A percentile compares a stretch with the other conserved stretches of the same genome.
Evolutionary conservation across 2,113 vertebrate genomes (phyloP).

Genomic region (Brachyhypopomus gauderio): DNA sequence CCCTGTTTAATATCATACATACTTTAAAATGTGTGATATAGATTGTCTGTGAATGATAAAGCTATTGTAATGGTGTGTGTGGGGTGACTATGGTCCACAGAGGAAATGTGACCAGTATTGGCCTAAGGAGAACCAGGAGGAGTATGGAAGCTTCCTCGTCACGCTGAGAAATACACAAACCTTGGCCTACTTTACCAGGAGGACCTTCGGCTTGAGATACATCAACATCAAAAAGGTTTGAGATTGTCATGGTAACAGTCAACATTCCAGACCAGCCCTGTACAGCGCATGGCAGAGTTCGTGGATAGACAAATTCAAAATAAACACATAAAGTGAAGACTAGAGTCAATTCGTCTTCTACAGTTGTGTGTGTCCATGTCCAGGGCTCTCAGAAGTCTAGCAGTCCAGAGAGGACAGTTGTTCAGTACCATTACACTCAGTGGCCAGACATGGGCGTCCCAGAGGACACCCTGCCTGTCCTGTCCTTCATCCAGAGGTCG

Average conservation of each 20-base stretch:
- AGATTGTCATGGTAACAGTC: background rate
- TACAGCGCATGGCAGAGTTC: background rate
- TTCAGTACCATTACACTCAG: conserved; percentile 96
- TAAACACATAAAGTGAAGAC: background rate
- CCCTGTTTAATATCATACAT: no score
- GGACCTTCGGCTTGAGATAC: conserved; percentile 88
- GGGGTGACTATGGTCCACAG: conserved; percentile 64
- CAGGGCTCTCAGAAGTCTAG: conserved; percentile 86
- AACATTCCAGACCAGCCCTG: background rate
- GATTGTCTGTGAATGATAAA: no score
- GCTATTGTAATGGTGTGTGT: no score
- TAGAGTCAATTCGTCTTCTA: background rate
- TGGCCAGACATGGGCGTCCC: conserved; percentile 99
- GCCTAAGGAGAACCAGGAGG: conserved; percentile 89
- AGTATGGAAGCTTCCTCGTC: conserved; percentile 91
- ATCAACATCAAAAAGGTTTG: conserved; percentile 86
- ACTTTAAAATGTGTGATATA: no score
- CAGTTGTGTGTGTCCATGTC: background rate
- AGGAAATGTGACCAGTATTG: conserved; percentile 98
- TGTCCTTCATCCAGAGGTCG: conserved; percentile 90
- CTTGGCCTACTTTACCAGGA: conserved; percentile 90
- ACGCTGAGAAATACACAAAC: conserved; percentile 85
- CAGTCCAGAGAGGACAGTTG: conserved; percentile 81
- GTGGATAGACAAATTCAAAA: background rate
- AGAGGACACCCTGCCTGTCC: conserved; percentile 88